Evolutionary conservation across 2,797 vertebrate species (phyloP), one percentile per base, ranked within the genome.

Genomic region (Yasuhikotakia modesta): DNA sequence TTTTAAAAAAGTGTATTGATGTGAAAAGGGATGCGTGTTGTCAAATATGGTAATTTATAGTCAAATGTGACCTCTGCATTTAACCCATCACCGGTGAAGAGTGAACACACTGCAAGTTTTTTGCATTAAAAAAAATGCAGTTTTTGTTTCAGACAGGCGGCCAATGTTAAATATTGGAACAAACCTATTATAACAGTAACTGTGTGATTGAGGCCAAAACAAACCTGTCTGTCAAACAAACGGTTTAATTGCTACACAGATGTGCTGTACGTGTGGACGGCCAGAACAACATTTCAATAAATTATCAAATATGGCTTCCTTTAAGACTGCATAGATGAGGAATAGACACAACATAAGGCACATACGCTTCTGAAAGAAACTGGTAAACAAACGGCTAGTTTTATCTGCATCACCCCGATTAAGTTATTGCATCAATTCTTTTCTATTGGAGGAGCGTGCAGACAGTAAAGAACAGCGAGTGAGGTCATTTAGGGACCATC

Each of bases 251-350:
- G 63, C 64, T 43, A 55, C 63, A 57, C 69, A 79, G 52, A 46
- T 22, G 55, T 19, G 82, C 39, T 32, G 73, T 70, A 74, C 10
- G 30, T 14, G 48, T 66, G 27, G 27, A 35, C 6, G 39, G 8
- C 64, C 45, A 79, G 48, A 75, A 55, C 50, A 83, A 21, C 48
- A 58, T 76, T 73, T 82, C 81, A 89, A 90, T 89, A 89, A 87
- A 79, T 89, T 88, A 88, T 50, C 83, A 83, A 68, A 79, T 75
- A 79, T 73, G 52, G 22, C 63, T 79, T 65, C 63, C 63, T 82
- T 85, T 85, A 86, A 87, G 70, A 78, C 11, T 52, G 71, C 35
- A 64, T 39, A 52, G 19, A 50, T 8, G 8, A 10, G 55, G n/a
- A 61, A 74, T 45, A 71, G 3, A 46, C 24, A 1, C 10, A 55